phyloP scores from a whole-genome alignment of 2,113 vertebrate genomes.

The Nothocercus nigrocapillus region DNA sequence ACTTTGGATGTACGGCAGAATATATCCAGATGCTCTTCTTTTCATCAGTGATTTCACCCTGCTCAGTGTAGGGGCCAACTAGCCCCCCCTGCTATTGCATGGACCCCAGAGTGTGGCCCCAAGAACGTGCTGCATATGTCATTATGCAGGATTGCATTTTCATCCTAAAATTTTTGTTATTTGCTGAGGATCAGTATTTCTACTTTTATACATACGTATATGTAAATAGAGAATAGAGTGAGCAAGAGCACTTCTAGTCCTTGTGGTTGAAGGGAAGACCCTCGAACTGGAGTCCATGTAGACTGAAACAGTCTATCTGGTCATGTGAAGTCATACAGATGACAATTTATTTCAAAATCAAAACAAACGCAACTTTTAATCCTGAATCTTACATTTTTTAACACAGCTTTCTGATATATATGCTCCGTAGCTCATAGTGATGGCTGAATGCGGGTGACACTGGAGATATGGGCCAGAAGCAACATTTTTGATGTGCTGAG shows the following conservation, averaged over 20 bases:
- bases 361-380: background rate
- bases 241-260: background rate
- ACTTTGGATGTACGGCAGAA: too few relatives aligned
- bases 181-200: background rate
- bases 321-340: background rate
- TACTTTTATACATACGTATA: background rate
- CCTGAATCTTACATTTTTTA: background rate
- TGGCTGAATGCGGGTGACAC: fast-evolving
- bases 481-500: background rate
- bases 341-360: background rate
- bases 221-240: background rate
- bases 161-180: background rate
- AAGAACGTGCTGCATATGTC: fast-evolving
- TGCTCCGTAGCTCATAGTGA: fast-evolving
- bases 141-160: background rate
- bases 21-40: too few relatives aligned
- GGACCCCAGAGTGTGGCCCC: too few relatives aligned
- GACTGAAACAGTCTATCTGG: background rate
- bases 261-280: background rate
- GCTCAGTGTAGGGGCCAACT: too few relatives aligned
- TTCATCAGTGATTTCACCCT: too few relatives aligned
- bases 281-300: background rate
- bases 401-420: background rate
- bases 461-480: background rate
- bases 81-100: too few relatives aligned